Evolutionary conservation across 2,113 vertebrate genomes (phyloP).

Genomic region (Hemiprocne comata): DNA sequence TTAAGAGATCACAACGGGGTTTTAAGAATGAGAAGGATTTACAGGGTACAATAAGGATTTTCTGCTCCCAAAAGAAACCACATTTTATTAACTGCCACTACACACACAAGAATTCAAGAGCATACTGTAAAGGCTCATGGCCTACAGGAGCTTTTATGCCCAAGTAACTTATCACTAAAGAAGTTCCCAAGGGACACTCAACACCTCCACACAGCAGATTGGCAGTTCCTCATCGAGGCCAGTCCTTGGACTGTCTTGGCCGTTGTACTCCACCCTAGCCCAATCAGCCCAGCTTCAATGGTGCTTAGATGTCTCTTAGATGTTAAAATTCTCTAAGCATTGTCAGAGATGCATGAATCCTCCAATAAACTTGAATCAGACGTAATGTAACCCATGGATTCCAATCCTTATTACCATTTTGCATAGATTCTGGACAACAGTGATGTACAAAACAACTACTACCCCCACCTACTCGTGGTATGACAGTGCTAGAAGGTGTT

Average conservation of each 20-base stretch:
- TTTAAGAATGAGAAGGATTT: background rate
- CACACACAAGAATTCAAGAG: background rate
- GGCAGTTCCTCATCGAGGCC: background rate
- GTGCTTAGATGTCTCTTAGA: background rate
- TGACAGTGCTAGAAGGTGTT: background rate
- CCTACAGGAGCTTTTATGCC: background rate
- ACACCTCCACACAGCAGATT: accelerated
- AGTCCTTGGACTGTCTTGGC: background rate
- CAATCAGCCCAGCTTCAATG: background rate
- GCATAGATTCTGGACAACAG: background rate
- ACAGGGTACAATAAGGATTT: background rate
- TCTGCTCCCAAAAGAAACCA: background rate
- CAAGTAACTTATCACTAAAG: background rate
- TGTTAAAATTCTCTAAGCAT: background rate
- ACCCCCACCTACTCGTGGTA: background rate
- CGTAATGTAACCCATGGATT: background rate
- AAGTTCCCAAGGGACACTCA: background rate
- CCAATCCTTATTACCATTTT: background rate
- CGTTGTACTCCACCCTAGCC: background rate
- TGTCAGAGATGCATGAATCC: background rate
- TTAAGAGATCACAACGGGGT: background rate
- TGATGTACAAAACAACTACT: background rate
- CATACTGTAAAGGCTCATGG: background rate
- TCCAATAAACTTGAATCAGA: background rate
- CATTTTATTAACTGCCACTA: background rate